Percentiles rank a stretch among this genome's conserved stretches.
phyloP scores from a whole-genome alignment of 1,140 invertebrate species.

The Drosophila watanabei region DNA sequence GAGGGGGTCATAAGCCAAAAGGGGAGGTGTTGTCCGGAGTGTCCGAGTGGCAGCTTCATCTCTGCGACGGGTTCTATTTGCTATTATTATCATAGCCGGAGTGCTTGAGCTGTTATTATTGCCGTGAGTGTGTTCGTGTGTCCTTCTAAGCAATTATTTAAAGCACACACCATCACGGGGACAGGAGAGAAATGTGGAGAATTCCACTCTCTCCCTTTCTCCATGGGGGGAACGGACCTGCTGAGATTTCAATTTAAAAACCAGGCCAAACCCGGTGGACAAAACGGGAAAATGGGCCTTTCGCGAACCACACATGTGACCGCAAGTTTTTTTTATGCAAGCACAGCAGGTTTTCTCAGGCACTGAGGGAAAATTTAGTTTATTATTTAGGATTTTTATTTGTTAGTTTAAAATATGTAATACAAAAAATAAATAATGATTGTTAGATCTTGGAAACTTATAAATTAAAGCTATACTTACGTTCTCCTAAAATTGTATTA shows the following conservation, averaged over 20 bases:
- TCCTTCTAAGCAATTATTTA: conserved; percentile 75
- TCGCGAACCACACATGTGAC: conserved; percentile 9
- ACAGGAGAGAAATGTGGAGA: not conserved
- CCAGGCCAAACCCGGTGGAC: conserved; percentile 35
- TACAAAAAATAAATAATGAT: too few species aligned
- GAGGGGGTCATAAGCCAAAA: conserved; percentile 36
- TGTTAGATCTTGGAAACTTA: too few species aligned
- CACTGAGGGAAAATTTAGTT: not conserved
- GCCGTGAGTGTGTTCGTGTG: conserved; percentile 44
- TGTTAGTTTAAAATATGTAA: too few species aligned
- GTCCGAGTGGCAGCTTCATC: conserved; percentile 25
- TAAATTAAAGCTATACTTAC: too few species aligned
- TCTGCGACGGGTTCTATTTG: conserved; percentile 49
- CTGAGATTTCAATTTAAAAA: conserved; percentile 57
- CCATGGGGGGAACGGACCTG: conserved; percentile 14
- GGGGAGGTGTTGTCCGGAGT: not conserved
- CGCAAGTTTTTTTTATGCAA: conserved; percentile 29
- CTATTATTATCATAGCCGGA: conserved; percentile 60
- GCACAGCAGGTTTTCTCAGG: conserved; percentile 21
- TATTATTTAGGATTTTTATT: not conserved
- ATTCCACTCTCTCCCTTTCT: conserved; percentile 18
- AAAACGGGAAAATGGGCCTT: conserved; percentile 12
- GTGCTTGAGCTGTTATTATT: conserved; percentile 59
- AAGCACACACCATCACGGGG: conserved; percentile 38
- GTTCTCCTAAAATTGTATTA: too few species aligned